phyloP scores from a whole-genome alignment of 2,113 vertebrate species.

The Spermophilus dauricus region DNA sequence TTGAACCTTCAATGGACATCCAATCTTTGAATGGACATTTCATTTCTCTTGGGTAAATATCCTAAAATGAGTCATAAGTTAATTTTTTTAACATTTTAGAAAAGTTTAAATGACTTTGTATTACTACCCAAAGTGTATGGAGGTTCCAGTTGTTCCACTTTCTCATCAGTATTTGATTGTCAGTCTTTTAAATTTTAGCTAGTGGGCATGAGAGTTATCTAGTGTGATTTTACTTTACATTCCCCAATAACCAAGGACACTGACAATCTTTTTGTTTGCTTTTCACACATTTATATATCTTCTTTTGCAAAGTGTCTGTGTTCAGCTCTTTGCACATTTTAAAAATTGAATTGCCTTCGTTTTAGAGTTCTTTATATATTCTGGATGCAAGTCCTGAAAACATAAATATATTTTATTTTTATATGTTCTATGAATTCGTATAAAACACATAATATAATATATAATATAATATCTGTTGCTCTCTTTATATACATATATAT shows the following conservation, averaged over 20 bases:
- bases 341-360: background rate
- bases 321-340: background rate
- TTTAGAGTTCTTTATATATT: background rate
- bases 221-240: background rate
- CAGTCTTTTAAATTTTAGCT: background rate
- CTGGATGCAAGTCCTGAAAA: background rate
- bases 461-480: too few relatives aligned
- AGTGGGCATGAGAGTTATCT: background rate
- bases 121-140: background rate
- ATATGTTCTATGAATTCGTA: too few relatives aligned
- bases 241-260: background rate
- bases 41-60: background rate
- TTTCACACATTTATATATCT: background rate
- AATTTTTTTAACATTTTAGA: background rate
- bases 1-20: background rate
- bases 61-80: background rate
- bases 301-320: background rate
- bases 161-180: background rate
- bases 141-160: background rate
- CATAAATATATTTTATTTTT: too few relatives aligned
- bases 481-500: background rate
- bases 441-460: too few relatives aligned
- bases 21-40: background rate
- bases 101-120: background rate
- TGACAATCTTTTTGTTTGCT: background rate